Evolutionary conservation across 1,140 invertebrate genomes (phyloP), one percentile per base, ranked within the genome.

Genomic region (Campoletis sonorensis): DNA sequence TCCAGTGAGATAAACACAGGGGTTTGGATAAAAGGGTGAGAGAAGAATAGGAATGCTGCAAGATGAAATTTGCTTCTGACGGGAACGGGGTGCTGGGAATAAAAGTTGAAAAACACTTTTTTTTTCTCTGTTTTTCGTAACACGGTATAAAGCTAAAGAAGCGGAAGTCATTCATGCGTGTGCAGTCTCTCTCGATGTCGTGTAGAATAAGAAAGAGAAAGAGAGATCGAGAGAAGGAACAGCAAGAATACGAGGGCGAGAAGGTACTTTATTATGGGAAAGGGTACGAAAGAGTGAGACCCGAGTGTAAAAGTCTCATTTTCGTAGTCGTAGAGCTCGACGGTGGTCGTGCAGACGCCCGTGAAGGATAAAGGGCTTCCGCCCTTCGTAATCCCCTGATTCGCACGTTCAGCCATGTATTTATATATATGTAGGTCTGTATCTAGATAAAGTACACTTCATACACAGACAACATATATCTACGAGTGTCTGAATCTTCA

Each of bases 291-390:
- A 26, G 61, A 64, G 61, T 8, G 23, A 64, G 58, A 40, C 27
- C 0, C 5, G 70, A 75, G 49, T 49, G 11, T 51, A 61, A 78
- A 78, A 78, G 33, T 77, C 73, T 58, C 73, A 33, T 26, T 26
- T 23, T 61, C 61, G 73, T 54, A 27, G 26, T 64, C 26, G 54
- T 45, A 5, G n/a, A 49, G 37, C n/a, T 72, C 18, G 51, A 54
- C 33, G 70, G 72, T 75, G 27, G 30, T 23, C 21, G 58, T 45
- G 27, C n/a, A 61, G 76, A 78, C 76, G 30, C 61, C 58, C 61
- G 76, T 67, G 76, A 78, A 67, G 76, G 54, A 78, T 78, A 78
- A 78, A 78, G 76, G 76, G 76, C 76, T 78, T 78, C 76, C 76
- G 76, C 58, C 61, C 76, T 78, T 78, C 76, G 76, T 78, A 78